Evolutionary conservation across 2,888 invertebrate genomes (phyloP), one percentile per base, ranked within the genome.

Genomic region (Muscina levida): DNA sequence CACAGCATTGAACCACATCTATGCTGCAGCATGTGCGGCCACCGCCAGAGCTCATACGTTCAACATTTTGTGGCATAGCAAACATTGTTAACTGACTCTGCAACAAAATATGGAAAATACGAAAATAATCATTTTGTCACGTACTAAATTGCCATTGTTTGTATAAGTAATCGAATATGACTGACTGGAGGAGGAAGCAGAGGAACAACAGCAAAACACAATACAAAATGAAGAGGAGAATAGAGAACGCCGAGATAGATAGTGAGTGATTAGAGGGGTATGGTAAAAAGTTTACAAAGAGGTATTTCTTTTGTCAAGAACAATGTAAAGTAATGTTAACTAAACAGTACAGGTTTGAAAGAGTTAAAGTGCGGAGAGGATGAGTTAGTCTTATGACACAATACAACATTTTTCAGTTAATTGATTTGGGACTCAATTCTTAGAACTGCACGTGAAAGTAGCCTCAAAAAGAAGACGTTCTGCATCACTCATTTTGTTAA

Each of bases 121-220:
- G 65, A 72, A 74, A 75, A 56, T 75, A 46, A 42, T 72, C 72
- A 77, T 81, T 77, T 77, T 75, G 81, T 81, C 77, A 81, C 81
- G 81, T 81, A 75, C 81, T 77, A 77, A 72, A 81, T 65, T 81
- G 74, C 65, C 56, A 77, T 57, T 81, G 81, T 75, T 81, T 75
- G 74, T 46, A 42, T 67, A 72, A 81, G 67, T 81, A 75, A 81
- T 74, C 74, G 77, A 74, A 70, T 70, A 72, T 8, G 31, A 67
- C n/a, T n/a, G n/a, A 59, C 22, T 10, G 37, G 15, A 65, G 31
- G 44, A 71, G 31, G 48, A 65, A 48, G 15, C 62, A 59, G n/a
- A 59, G 39, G 19, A 51, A 11, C 17, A 22, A 15, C 48, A 48
- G n/a, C 48, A 48, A 6, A 5, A 48, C 1, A 19, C 19, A n/a